Evolutionary conservation across 1,140 invertebrate species (phyloP), one percentile per base, ranked within the genome.

Genomic region (Heliothis virescens): DNA sequence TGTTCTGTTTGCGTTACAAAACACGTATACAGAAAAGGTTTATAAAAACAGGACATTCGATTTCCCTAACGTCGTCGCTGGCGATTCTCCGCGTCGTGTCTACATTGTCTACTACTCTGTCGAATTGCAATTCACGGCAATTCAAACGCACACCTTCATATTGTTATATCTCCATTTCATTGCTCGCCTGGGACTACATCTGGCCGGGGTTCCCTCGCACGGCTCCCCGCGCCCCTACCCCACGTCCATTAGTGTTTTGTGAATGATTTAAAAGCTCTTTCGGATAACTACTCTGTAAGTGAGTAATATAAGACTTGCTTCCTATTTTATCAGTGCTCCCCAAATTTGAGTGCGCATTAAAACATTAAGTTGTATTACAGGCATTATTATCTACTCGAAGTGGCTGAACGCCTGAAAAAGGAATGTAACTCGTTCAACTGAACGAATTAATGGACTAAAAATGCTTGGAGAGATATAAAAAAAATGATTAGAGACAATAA

Each of bases 181-280:
- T 93, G 93, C 91, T 89, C 90, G 89, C 89, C 81, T 81, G 92
- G 92, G 93, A 94, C 82, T 92, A 89, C 91, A 93, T 90, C 90
- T 92, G 90, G 88, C 89, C 85, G 50, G 82, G 83, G 80, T 80
- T 79, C 80, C 82, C 57, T 73, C 86, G 72, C 63, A 50, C 41
- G 50, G 41, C 55, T 7, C 55, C 79, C 52, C 87, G 81, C 87
- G 59, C 84, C 85, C 89, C 85, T 85, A 87, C 91, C 90, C 91
- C 90, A 91, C 92, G 93, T 94, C 93, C 93, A 94, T 94, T 94
- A 94, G 93, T 94, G 93, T 94, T 94, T 94, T 94, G 93, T 94
- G 93, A 94, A 94, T 94, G 93, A 94, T 94, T 94, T 94, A 94
- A 94, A 94, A 94, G 93, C 93, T 94, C 93, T 94, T 94, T 94